Base-by-base conservation (phyloP, 2,113 vertebrate genomes). In the Macroglossus sobrinus region DNA sequence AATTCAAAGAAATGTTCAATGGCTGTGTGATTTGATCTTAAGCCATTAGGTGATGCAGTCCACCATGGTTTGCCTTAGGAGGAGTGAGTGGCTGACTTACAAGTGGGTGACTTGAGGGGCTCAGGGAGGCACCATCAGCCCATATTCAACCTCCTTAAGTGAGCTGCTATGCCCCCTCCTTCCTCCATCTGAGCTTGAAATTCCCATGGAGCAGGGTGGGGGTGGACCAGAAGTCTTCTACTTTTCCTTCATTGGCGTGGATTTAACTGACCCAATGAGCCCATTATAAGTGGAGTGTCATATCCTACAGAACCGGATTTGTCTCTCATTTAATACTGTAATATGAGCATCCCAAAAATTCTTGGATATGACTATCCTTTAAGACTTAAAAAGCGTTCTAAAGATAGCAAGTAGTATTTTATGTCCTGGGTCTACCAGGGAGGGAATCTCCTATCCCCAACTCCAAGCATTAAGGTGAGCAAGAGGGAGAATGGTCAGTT, bases 1-100 rank as follows among this genome's bases (percentile, higher is more conserved):
- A 98, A 98, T 74, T 96, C 71, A 91, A 95, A 95, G 85, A 84
- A 47, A 47, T 9, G 78, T 95, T 98, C 94, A 76, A 43, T 50
- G 84, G 40, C 47, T 95, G 84, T 96, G 88, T 97, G 92, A 88
- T 96, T 76, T 96, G 80, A 79, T 92, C 74, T 86, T 68, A 57
- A 93, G 86, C 68, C 71, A 57, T 75, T 80, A 88, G 61, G 38
- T 35, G 43, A 86, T 30, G 5, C 0, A 15, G 26, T 28, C 64
- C 59, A 45, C 30, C 43, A 53, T 0, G 13, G 53, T 89, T 84
- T 85, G 85, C 43, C 47, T 85, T 63, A 78, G 55, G n/a, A 69
- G 40, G n/a, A 78, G 16, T 84, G 87, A 28, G 71, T 88, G 90
- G 69, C 71, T 79, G 50, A 64, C 26, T 94, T 82, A 35, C 33